These are phyloP conservation scores for Myzus persicae DNA, from an alignment of 1,140 invertebrate species.

Conservation along the genomic window DNA sequence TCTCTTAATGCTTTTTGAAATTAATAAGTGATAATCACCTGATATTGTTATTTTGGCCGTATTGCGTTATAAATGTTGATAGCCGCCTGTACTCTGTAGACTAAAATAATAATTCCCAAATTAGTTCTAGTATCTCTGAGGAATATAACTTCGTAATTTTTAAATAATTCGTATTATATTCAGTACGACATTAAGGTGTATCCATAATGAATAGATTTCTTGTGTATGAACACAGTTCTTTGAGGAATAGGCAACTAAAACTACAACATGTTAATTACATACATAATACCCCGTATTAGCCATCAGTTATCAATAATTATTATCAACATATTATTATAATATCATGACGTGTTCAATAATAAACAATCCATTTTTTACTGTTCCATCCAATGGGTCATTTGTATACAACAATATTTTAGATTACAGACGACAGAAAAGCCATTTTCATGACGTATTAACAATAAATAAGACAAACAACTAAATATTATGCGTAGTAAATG, in stretches of 20 bases:
- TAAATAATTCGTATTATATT: no score
- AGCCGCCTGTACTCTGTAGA: no score
- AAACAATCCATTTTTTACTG: neutral
- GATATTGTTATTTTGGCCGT: no score
- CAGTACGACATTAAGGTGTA: no score
- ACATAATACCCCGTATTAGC: neutral
- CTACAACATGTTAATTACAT: neutral
- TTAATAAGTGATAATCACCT: no score
- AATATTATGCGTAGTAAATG: neutral
- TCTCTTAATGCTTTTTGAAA: no score
- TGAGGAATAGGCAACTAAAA: neutral
- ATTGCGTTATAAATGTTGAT: no score
- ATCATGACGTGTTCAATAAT: neutral
- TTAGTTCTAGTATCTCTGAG: no score
- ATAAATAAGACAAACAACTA: neutral
- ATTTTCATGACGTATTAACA: neutral
- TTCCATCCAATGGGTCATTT: neutral
- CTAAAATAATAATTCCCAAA: no score
- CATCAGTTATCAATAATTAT: neutral
- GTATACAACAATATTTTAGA: neutral
- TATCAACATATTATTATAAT: neutral
- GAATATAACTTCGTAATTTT: no score
- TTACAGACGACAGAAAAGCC: neutral
- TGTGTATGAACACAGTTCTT: neutral
- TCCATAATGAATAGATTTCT: neutral